Evolutionary conservation across 2,113 vertebrate genomes (phyloP).

Genomic region (Aleadryas rufinucha): DNA sequence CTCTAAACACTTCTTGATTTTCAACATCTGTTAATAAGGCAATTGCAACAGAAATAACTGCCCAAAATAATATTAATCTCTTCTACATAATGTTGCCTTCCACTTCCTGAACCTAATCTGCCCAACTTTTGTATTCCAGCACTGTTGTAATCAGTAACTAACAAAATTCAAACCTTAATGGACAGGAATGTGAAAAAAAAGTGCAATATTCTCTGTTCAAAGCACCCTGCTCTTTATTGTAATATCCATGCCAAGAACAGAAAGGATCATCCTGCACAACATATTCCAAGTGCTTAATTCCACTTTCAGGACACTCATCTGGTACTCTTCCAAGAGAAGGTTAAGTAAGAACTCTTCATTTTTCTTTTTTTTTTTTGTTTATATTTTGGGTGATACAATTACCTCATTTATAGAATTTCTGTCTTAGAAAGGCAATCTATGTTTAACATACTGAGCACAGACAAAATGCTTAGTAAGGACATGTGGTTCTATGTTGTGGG

Average conservation of each 20-base stretch:
- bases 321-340: background rate
- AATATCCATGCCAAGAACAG: background rate
- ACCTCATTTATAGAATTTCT: background rate
- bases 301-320: background rate
- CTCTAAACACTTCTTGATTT: background rate
- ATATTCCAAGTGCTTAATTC: background rate
- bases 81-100: background rate
- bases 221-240: background rate
- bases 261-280: background rate
- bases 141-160: background rate
- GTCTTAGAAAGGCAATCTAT: background rate
- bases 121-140: background rate
- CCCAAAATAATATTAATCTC: background rate
- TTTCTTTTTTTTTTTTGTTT: background rate
- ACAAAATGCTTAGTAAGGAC: background rate
- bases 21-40: background rate
- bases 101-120: background rate
- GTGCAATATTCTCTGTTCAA: background rate
- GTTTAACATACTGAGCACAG: background rate
- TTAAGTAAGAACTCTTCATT: background rate
- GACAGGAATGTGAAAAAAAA: background rate
- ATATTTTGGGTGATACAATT: background rate
- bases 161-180: background rate
- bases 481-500: background rate
- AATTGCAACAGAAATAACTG: background rate